These are phyloP conservation scores for Formica selysi DNA, from an alignment of 1,140 invertebrate genomes.

Conservation along the genomic window DNA sequence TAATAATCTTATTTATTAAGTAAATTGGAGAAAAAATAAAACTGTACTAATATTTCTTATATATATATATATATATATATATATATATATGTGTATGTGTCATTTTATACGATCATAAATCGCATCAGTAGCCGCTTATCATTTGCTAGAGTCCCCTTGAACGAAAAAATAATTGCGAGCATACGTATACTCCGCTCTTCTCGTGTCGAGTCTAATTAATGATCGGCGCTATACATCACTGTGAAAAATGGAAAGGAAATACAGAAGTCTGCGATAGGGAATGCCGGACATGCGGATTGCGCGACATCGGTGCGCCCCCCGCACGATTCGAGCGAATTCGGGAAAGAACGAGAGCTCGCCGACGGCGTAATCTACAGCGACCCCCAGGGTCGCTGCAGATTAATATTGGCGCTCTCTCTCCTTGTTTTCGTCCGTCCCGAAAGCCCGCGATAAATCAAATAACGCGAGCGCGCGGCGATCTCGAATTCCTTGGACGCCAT, in stretches of 20 bases:
- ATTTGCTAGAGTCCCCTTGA: neutral
- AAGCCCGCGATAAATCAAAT: slow-evolving; percentile 71
- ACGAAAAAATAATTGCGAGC: neutral
- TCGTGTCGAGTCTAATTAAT: slow-evolving; percentile 42
- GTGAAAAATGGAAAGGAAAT: slow-evolving; percentile 16
- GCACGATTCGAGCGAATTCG: slow-evolving; percentile 9
- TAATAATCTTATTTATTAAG: neutral
- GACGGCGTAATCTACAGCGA: slow-evolving; percentile 36
- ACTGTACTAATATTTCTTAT: neutral
- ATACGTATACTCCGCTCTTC: neutral
- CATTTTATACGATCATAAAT: neutral
- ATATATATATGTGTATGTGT: too few relatives aligned
- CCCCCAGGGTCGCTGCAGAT: slow-evolving; percentile 33
- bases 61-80: too few relatives aligned
- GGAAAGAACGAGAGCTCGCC: slow-evolving; percentile 13
- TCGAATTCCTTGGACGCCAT: slow-evolving; percentile 39
- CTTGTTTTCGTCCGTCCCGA: slow-evolving; percentile 69
- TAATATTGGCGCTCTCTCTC: slow-evolving; percentile 66
- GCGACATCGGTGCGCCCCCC: neutral
- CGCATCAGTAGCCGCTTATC: neutral
- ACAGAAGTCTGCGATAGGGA: neutral
- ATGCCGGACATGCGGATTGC: slow-evolving; percentile 23
- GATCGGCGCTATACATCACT: neutral
- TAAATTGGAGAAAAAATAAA: neutral
- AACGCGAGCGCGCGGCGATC: slow-evolving; percentile 53